Conservation (phyloP, 1,140 invertebrate genomes). For the Brevipalpus yothersi region DNA sequence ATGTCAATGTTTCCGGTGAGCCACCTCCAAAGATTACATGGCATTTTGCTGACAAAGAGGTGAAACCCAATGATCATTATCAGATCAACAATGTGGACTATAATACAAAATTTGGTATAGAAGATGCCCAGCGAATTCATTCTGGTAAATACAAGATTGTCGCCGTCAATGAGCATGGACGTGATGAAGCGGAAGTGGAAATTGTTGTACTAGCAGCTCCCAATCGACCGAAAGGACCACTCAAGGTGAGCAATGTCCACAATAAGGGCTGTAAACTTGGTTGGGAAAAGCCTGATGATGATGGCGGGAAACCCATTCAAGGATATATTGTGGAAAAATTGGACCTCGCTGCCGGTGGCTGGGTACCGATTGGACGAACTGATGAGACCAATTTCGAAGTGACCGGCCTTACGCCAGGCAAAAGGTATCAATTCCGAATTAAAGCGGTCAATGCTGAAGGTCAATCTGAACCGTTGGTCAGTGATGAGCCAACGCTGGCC, state of each 20-base stretch:
- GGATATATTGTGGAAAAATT: conserved; percentile 92
- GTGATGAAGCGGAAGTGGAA: conserved; percentile 74
- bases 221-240: conserved; percentile 14
- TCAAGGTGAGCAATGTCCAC: conserved; percentile 56
- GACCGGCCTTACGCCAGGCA: conserved; percentile 60
- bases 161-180: conserved; percentile 65
- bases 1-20: conserved; percentile 79
- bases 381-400: conserved; percentile 64
- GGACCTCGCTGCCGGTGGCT: conserved; percentile 46
- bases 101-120: conserved; percentile 38
- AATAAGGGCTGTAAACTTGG: conserved; percentile 83
- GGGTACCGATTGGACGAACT: conserved; percentile 82
- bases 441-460: conserved; percentile 95
- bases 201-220: conserved; percentile 34
- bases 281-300: conserved; percentile 77
- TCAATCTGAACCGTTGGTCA: conserved; percentile 71
- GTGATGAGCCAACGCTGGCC: conserved; percentile 62
- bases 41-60: conserved; percentile 40
- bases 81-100: conserved; percentile 42
- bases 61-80: background rate
- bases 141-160: conserved; percentile 73
- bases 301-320: conserved; percentile 81
- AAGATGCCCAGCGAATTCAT: conserved; percentile 58
- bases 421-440: conserved; percentile 87
- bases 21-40: conserved; percentile 76